Percentiles rank a stretch among this genome's conserved stretches.
Evolutionary conservation across 2,888 invertebrate genomes (phyloP).

Genomic region (Amiota mariae): DNA sequence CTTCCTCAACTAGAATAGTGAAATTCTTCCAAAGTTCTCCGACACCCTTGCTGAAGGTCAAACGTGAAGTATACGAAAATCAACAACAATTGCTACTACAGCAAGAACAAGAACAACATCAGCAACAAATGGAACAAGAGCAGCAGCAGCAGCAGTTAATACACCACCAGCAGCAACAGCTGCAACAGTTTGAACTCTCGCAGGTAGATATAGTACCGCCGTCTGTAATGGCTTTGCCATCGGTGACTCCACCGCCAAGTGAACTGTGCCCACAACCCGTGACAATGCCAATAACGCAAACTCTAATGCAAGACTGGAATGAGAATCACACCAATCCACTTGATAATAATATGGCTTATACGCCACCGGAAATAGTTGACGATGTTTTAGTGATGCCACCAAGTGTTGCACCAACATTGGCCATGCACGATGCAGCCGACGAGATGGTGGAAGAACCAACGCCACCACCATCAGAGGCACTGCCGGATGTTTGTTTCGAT

Average conservation of each 20-base stretch:
- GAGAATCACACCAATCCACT: constrained; percentile 38
- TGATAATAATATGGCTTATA: constrained; percentile 30
- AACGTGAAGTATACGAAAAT: constrained; percentile 60
- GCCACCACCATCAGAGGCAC: constrained; percentile 12
- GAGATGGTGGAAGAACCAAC: constrained; percentile 50
- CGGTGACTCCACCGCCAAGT: neutral
- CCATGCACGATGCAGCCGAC: constrained; percentile 41
- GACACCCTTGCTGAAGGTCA: constrained; percentile 72
- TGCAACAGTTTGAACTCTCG: constrained; percentile 7
- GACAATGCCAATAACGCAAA: constrained; percentile 31
- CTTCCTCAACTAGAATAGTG: constrained; percentile 66
- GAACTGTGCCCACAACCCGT: constrained; percentile 19
- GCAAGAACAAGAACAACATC: constrained; percentile 30
- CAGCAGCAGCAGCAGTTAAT: constrained; percentile 19
- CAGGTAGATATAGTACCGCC: neutral
- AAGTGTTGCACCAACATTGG: constrained; percentile 20
- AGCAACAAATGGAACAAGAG: constrained; percentile 21
- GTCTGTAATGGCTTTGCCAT: neutral
- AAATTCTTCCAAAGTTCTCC: constrained; percentile 69
- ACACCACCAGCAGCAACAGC: constrained; percentile 22
- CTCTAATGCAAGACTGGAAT: constrained; percentile 43
- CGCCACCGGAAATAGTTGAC: constrained; percentile 34
- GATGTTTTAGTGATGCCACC: constrained; percentile 32
- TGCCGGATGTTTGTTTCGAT: constrained; percentile 48
- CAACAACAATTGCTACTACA: constrained; percentile 45